Evolutionary conservation across 2,888 invertebrate genomes (phyloP), one percentile per base, ranked within the genome.

Genomic region (Drosophila stalkeri): DNA sequence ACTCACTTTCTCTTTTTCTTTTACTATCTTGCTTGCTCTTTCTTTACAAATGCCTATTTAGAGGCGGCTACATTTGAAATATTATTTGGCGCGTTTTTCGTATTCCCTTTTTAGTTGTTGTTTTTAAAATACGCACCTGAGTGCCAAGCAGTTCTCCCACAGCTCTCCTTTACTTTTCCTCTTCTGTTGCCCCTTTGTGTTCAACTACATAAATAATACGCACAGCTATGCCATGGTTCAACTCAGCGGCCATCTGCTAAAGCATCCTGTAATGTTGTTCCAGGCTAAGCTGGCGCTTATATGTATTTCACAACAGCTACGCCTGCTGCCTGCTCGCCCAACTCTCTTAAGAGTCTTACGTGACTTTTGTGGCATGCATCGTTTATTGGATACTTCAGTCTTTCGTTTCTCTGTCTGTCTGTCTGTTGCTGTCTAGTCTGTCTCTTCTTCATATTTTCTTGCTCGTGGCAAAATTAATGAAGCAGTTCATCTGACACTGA

Each of bases 401-500:
- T 27, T 27, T 3, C 27, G 27, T 27, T 27, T 27, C 5, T 60
- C 59, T 57, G n/a, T n/a, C n/a, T n/a, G n/a, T n/a, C n/a, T n/a
- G 44, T n/a, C 54, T 41, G 20, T 54, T 55, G 54, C 59, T 63
- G 20, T n/a, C 23, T 41, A 20, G 44, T n/a, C n/a, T n/a, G n/a
- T n/a, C 56, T 41, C 41, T 41, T 41, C 41, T 41, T 41, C 41
- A n/a, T 41, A 39, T 16, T 39, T 37, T 5, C 37, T 39, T 16
- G n/a, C 33, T 51, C 51, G 51, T 33, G 35, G 51, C 51, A 20
- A 87, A 86, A 86, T 86, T 86, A 86, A 86, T 86, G 85, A 86
- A 86, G 85, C 86, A 86, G 88, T 86, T 87, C 86, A 88, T 82
- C 86, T 80, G 84, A 86, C 86, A 86, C 86, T 84, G 89, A 86